Evolutionary conservation across 2,797 vertebrate species (phyloP).

Genomic region (Sebastes oblongus): DNA sequence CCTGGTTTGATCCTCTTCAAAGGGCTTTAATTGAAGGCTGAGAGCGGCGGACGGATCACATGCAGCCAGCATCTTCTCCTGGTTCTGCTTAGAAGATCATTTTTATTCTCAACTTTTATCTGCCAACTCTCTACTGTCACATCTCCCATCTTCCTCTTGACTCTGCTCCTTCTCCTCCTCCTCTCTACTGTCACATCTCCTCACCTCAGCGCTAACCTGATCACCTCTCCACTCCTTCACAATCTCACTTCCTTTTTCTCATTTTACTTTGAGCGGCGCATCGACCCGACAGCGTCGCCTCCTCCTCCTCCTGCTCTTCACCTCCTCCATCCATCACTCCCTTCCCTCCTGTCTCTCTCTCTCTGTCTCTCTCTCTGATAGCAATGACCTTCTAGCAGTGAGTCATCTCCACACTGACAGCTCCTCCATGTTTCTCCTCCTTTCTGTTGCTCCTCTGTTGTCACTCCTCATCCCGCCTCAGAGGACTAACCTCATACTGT

Average conservation of each 20-base stretch:
- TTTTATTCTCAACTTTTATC: background rate
- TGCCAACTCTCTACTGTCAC: background rate
- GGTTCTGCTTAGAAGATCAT: background rate
- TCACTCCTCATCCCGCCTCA: constrained; percentile 34
- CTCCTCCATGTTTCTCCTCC: constrained; percentile 38
- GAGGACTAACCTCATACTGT: constrained; percentile 25
- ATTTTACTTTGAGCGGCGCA: constrained; percentile 7
- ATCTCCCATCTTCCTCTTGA: background rate
- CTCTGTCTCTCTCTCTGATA: background rate
- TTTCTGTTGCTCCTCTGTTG: constrained; percentile 1
- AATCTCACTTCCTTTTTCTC: constrained; percentile 25
- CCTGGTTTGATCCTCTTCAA: background rate
- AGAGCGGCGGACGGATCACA: background rate
- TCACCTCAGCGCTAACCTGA: constrained; percentile 13
- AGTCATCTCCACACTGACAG: constrained; percentile 36
- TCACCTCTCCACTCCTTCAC: constrained; percentile 6
- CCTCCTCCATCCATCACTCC: constrained; percentile 37
- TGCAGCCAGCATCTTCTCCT: background rate
- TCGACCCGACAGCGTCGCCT: constrained; percentile 29
- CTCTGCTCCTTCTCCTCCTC: background rate
- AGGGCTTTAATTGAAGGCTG: background rate
- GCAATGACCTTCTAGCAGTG: constrained; percentile 45
- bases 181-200: constrained; percentile 9
- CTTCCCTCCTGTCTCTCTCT: background rate
- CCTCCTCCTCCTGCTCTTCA: constrained; percentile 4